Evolutionary conservation across 2,113 vertebrate species (phyloP), one percentile per base, ranked within the genome.

Genomic region (Paratilapia polleni): DNA sequence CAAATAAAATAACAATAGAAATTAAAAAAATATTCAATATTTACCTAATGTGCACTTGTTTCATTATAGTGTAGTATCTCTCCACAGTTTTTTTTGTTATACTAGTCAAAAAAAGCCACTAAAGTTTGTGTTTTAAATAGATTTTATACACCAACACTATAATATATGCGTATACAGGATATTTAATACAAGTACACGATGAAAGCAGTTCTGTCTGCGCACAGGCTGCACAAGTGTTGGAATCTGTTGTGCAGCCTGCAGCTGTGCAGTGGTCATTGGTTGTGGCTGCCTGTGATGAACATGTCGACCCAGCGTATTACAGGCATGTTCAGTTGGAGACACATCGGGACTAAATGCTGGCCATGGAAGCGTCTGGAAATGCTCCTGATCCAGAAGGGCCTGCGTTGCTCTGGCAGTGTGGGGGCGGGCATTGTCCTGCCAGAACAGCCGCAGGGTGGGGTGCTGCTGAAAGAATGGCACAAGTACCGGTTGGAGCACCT

Each of bases 211-310:
- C n/a, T n/a, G n/a, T n/a, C n/a, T n/a, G n/a, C n/a, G 13, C n/a
- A 26, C 10, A 13, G 38, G 43, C 41, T 12, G 12, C 41, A 13
- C 41, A 43, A 43, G 13, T 41, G 38, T 41, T 11, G 2, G 36
- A n/a, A 43, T 24, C 63, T 66, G 63, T 38, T 68, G 63, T 68
- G 63, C 63, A 64, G 61, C 34, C 62, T 64, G 62, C 34, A 68
- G 41, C 41, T 47, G 64, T 68, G 38, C 38, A 47, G 38, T 47
- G 63, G 22, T 1, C 47, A 47, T 19, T 68, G 22, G 64, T 47
- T 47, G 64, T 2, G 47, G 64, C 41, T 68, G 63, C 2, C 63
- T 68, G 14, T 68, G 64, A 47, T 68, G 64, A 38, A 7, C 41
- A 68, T 7, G 22, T 47, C 26, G 22, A 68, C 38, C 0, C 64